A percentile compares a stretch with the other conserved stretches of the same genome.
These are phyloP conservation scores for Eupsilia transversa DNA, from an alignment of 2,888 invertebrate genomes.

Conservation along the genomic window DNA sequence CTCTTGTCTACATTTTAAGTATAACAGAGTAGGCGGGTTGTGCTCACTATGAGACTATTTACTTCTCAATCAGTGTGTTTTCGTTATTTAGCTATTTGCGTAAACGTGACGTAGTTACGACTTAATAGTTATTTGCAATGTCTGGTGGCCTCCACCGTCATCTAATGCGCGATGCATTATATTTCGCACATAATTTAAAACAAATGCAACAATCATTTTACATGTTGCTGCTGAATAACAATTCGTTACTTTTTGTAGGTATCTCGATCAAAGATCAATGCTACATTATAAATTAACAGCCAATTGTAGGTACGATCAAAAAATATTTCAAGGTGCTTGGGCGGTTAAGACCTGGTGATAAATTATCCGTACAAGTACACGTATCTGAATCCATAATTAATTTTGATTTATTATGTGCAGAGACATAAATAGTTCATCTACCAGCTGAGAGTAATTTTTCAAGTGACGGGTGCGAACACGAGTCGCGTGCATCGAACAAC, in stretches of 20 bases:
- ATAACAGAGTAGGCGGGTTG: slow-evolving; percentile 39
- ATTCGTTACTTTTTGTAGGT: slow-evolving; percentile 23
- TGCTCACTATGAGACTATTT: slow-evolving; percentile 28
- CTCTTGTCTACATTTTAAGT: slow-evolving; percentile 58
- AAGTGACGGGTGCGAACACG: slow-evolving; percentile 73
- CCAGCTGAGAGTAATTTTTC: slow-evolving; percentile 69
- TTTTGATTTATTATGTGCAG: slow-evolving; percentile 66
- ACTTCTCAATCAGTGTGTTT: slow-evolving; percentile 42
- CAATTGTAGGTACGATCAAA: slow-evolving; percentile 38
- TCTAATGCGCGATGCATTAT: slow-evolving; percentile 58
- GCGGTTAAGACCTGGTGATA: slow-evolving; percentile 32
- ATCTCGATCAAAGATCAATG: slow-evolving; percentile 52
- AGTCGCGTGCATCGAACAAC: slow-evolving; percentile 69
- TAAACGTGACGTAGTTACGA: slow-evolving; percentile 48
- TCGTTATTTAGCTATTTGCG: slow-evolving; percentile 52
- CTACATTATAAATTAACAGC: slow-evolving; percentile 42
- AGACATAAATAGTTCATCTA: slow-evolving; percentile 72
- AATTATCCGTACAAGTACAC: slow-evolving; percentile 40
- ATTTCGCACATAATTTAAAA: slow-evolving; percentile 52
- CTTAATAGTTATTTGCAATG: slow-evolving; percentile 55
- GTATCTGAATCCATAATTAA: slow-evolving; percentile 51
- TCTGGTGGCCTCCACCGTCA: slow-evolving; percentile 61
- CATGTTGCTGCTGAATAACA: slow-evolving; percentile 18
- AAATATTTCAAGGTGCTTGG: slow-evolving; percentile 55
- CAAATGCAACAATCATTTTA: slow-evolving; percentile 51